Conservation (phyloP, 2,113 vertebrate genomes). For the Phylloscopus trochilus region DNA sequence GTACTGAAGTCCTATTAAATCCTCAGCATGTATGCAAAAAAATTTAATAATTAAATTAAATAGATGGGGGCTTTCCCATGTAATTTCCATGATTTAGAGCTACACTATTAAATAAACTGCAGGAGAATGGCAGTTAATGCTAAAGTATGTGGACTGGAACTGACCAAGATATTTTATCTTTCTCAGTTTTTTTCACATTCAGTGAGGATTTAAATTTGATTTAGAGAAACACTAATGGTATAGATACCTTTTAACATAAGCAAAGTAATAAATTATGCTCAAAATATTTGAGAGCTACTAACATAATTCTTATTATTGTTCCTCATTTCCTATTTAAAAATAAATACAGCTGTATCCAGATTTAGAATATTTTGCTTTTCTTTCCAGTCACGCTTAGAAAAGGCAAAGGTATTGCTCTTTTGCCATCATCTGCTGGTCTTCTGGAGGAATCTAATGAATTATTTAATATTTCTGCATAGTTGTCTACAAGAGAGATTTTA, state of each 20-base stretch:
- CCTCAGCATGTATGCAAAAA: neutral
- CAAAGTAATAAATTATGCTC: neutral
- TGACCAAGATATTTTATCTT: neutral
- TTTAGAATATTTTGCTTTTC: neutral
- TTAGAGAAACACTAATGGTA: neutral
- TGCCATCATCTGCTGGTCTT: neutral
- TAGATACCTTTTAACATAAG: neutral
- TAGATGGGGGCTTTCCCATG: neutral
- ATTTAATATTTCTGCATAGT: neutral
- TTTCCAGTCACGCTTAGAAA: neutral
- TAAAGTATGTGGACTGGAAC: neutral
- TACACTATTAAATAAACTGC: neutral
- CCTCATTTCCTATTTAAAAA: neutral
- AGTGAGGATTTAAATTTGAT: neutral
- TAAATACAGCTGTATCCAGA: neutral
- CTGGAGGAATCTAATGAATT: conserved; percentile 1
- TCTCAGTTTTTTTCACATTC: rapidly evolving
- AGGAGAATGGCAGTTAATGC: neutral
- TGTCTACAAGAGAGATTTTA: neutral
- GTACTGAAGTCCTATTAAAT: neutral
- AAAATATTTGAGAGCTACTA: neutral
- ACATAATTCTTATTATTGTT: neutral
- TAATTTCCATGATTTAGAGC: neutral
- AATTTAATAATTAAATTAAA: neutral
- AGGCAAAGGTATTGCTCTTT: neutral